These are phyloP conservation scores for Pangasius larnaudii DNA, from an alignment of 2,797 vertebrate genomes.

Conservation along the genomic window DNA sequence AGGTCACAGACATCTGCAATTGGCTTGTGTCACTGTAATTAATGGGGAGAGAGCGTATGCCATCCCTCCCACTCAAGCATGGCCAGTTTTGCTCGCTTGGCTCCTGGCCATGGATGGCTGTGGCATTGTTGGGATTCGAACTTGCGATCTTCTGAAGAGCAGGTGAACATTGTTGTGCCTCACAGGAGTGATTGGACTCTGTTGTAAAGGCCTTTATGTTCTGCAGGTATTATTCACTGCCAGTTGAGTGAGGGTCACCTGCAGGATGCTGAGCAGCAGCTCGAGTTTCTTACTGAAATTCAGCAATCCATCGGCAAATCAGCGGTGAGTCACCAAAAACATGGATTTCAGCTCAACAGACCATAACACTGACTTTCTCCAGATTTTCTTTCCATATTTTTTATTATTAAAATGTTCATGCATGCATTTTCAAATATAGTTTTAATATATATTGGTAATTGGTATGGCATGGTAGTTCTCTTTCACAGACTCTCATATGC, in stretches of 20 bases:
- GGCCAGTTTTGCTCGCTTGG: background rate
- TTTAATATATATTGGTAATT: background rate
- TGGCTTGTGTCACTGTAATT: background rate
- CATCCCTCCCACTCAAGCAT: background rate
- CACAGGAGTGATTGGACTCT: background rate
- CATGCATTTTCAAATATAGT: background rate
- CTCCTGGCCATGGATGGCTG: background rate
- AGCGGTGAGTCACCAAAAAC: conserved; percentile 73
- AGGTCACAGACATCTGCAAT: background rate
- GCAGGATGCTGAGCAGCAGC: conserved; percentile 91
- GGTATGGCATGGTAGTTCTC: background rate
- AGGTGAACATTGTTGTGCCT: background rate
- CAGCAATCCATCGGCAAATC: conserved; percentile 94
- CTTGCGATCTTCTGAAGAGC: background rate
- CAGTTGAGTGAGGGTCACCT: conserved; percentile 88
- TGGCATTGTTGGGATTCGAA: background rate
- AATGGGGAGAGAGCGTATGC: background rate
- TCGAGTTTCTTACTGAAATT: conserved; percentile 93
- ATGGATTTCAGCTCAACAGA: background rate
- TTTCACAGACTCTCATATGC: background rate
- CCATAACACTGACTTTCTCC: background rate
- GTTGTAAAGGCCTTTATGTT: background rate
- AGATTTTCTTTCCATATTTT: background rate
- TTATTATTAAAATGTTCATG: conserved; percentile 5
- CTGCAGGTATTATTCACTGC: conserved; percentile 88